Evolutionary conservation across 2,888 invertebrate genomes (phyloP).

Genomic region (Plagodis dolabraria): DNA sequence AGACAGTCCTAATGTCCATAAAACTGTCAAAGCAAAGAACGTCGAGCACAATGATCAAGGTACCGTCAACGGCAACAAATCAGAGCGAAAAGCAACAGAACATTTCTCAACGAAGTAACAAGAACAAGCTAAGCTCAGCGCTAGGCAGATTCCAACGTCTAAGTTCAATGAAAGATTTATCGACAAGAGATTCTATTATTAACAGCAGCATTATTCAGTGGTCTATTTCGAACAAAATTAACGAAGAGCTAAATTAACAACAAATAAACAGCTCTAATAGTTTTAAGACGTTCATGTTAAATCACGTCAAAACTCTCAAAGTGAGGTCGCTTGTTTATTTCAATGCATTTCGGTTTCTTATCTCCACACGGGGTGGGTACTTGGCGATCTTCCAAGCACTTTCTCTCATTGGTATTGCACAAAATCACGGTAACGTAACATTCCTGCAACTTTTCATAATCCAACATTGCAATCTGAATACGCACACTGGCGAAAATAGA

Average conservation of each 20-base stretch:
- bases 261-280: conserved; percentile 51
- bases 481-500: conserved; percentile 29
- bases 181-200: conserved; percentile 30
- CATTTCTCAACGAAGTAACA: conserved; percentile 26
- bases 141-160: conserved; percentile 34
- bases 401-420: conserved; percentile 68
- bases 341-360: conserved; percentile 48
- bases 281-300: conserved; percentile 59
- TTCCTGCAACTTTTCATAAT: conserved; percentile 34
- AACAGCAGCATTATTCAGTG: conserved; percentile 24
- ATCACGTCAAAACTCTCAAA: conserved; percentile 53
- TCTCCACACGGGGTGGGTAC: conserved; percentile 43
- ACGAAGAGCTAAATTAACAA: conserved; percentile 42
- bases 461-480: conserved; percentile 34
- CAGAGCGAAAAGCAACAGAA: conserved; percentile 22
- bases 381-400: conserved; percentile 73
- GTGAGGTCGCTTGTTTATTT: conserved; percentile 64
- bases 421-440: conserved; percentile 43
- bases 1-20: conserved; percentile 22
- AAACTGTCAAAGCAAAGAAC: conserved; percentile 28
- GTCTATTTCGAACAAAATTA: conserved; percentile 36
- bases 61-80: conserved; percentile 28
- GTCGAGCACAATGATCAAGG: conserved; percentile 22
- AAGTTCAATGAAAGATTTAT: conserved; percentile 42
- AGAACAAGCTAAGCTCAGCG: conserved; percentile 26